Percentiles rank a stretch among this genome's conserved stretches.
Conservation (phyloP, 2,797 vertebrate species). For the Lagorchestes hirsutus region DNA sequence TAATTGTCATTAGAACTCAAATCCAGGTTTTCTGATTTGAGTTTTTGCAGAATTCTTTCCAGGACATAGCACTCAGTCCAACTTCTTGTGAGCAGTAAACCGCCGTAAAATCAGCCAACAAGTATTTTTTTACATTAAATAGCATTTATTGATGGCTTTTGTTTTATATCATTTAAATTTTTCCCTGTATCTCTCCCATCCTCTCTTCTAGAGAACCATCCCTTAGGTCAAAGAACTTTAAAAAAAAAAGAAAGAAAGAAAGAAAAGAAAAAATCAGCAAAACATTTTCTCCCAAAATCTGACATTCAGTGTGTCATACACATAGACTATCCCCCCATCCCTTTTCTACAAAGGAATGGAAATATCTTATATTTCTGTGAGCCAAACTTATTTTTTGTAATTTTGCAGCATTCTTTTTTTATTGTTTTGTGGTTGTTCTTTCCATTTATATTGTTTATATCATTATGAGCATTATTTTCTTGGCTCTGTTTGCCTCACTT, state of each 20-base stretch:
- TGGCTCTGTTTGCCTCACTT: not conserved
- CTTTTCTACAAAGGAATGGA: not conserved
- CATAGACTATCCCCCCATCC: not conserved
- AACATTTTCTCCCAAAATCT: not conserved
- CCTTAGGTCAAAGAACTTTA: slow-evolving; percentile 26
- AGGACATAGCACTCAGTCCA: not conserved
- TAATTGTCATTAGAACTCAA: not conserved
- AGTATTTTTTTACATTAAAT: not conserved
- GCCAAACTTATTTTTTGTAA: not conserved
- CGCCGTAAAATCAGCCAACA: not conserved
- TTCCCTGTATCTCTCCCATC: not conserved
- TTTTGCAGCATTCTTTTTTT: not conserved
- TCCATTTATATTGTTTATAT: not conserved
- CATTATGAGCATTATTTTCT: not conserved
- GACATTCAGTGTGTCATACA: not conserved
- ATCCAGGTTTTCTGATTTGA: slow-evolving; percentile 24
- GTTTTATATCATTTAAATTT: not conserved
- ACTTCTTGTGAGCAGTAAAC: not conserved
- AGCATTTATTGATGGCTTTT: not conserved
- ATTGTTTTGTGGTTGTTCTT: not conserved
- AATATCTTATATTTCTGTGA: not conserved
- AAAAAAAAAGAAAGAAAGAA: not conserved
- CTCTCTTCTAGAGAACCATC: not conserved
- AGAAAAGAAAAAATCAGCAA: not conserved
- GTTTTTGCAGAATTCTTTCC: not conserved